These are phyloP conservation scores for Hydrotaea diabolus DNA, from an alignment of 2,888 invertebrate species.

Conservation along the genomic window DNA sequence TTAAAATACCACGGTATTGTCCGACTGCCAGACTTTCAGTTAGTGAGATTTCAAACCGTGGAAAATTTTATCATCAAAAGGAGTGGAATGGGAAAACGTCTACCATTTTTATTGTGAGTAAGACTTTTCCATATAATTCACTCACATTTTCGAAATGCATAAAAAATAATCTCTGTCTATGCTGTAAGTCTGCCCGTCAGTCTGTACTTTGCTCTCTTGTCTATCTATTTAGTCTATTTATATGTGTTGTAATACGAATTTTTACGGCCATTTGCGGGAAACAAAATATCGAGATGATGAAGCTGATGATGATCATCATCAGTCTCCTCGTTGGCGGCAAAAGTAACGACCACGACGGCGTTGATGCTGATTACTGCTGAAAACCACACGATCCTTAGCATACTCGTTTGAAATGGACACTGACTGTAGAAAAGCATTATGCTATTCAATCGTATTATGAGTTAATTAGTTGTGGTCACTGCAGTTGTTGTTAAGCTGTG, in stretches of 20 bases:
- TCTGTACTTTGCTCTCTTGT: neutral
- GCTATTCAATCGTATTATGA: constrained; percentile 58
- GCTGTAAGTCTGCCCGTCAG: neutral
- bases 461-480: constrained; percentile 65
- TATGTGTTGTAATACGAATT: constrained; percentile 33
- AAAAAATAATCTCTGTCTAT: constrained; percentile 6
- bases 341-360: neutral
- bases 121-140: constrained; percentile 10
- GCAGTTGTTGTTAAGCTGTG: constrained; percentile 42
- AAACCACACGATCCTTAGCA: constrained; percentile 59
- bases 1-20: neutral
- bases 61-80: neutral
- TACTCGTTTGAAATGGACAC: constrained; percentile 52
- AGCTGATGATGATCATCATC: neutral
- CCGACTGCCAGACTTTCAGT: constrained; percentile 3
- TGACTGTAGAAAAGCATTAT: constrained; percentile 45
- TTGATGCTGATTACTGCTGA: constrained; percentile 32
- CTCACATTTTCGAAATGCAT: constrained; percentile 28
- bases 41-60: neutral
- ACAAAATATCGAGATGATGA: neutral
- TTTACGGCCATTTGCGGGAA: constrained; percentile 34
- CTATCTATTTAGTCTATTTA: constrained; percentile 27
- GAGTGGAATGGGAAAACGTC: neutral
- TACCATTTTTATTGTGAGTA: neutral
- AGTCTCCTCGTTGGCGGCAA: neutral